A percentile compares a stretch with the other conserved stretches of the same genome.
These are phyloP conservation scores for Plagiodera versicolora DNA, from an alignment of 2,888 invertebrate species.

Conservation along the genomic window DNA sequence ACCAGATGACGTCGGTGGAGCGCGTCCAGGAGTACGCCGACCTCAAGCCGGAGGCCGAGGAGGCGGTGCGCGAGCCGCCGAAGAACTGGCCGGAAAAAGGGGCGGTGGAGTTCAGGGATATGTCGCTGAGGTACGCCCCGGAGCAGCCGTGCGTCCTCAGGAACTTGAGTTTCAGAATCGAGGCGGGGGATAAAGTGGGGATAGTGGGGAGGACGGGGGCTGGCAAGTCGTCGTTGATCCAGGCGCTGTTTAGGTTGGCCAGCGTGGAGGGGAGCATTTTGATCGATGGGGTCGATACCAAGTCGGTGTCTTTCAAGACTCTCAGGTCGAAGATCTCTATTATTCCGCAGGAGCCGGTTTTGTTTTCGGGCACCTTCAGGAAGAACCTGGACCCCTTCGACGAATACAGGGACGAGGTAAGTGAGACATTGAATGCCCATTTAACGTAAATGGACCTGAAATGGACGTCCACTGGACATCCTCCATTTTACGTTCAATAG, in stretches of 20 bases:
- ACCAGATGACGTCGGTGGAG: constrained; percentile 89
- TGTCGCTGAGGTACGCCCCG: constrained; percentile 72
- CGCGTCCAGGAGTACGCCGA: constrained; percentile 79
- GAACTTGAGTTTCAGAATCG: constrained; percentile 66
- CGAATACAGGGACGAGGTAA: constrained; percentile 71
- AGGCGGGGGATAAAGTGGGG: constrained; percentile 72
- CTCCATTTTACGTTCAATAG: no score
- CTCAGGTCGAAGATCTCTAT: constrained; percentile 77
- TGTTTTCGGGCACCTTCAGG: constrained; percentile 83
- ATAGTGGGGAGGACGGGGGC: constrained; percentile 83
- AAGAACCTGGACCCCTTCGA: constrained; percentile 89
- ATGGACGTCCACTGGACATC: no score
- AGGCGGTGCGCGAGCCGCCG: constrained; percentile 53
- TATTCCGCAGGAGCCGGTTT: constrained; percentile 83
- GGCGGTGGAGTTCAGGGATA: constrained; percentile 65
- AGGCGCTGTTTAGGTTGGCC: constrained; percentile 78
- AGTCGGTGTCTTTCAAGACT: constrained; percentile 68
- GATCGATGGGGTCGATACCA: constrained; percentile 77
- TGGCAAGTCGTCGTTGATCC: constrained; percentile 75
- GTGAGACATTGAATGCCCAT: constrained; percentile 1
- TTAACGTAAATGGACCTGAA: no score
- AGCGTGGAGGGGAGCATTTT: constrained; percentile 74
- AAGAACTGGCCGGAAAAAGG: constrained; percentile 74
- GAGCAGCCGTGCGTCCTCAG: constrained; percentile 73
- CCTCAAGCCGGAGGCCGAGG: constrained; percentile 60